A percentile compares a stretch with the other conserved stretches of the same genome.
Conservation (phyloP, 2,888 invertebrate genomes). For the Hirudinaria manillensis region DNA sequence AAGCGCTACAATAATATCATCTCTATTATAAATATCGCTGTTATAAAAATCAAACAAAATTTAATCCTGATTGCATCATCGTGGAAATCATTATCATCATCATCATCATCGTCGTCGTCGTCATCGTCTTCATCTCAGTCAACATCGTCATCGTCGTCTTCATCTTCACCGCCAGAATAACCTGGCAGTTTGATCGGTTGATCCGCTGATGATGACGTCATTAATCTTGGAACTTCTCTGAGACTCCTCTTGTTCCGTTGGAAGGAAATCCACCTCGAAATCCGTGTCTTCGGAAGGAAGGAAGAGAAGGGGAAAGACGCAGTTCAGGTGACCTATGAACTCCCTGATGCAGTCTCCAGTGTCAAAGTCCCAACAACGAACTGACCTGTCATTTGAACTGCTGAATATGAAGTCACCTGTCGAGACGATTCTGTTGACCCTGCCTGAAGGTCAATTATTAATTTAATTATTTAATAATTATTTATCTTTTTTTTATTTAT, state of each 20-base stretch:
- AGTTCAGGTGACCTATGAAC: constrained; percentile 56
- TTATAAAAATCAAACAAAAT: too few relatives aligned
- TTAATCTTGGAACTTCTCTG: constrained; percentile 37
- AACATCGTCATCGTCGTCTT: background rate
- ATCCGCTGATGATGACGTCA: constrained; percentile 49
- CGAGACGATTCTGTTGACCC: constrained; percentile 55
- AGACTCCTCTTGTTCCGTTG: background rate
- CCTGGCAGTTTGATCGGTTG: constrained; percentile 48
- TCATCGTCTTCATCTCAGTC: too few relatives aligned
- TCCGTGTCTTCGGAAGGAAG: constrained; percentile 56
- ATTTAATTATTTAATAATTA: too few relatives aligned
- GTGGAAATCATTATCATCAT: too few relatives aligned
- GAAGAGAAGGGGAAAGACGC: constrained; percentile 57
- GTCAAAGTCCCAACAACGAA: constrained; percentile 57
- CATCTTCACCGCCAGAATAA: constrained; percentile 32
- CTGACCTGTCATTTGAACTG: constrained; percentile 52
- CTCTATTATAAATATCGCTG: too few relatives aligned
- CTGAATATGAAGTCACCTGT: constrained; percentile 55
- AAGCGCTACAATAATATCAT: too few relatives aligned
- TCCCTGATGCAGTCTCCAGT: constrained; percentile 53
- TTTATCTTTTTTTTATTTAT: too few relatives aligned
- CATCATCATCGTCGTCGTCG: background rate
- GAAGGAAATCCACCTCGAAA: constrained; percentile 43
- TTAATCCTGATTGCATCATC: too few relatives aligned
- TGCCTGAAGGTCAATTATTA: constrained; percentile 51